phyloP scores from a whole-genome alignment of 1,140 invertebrate species.

The Pomacea maculata region DNA sequence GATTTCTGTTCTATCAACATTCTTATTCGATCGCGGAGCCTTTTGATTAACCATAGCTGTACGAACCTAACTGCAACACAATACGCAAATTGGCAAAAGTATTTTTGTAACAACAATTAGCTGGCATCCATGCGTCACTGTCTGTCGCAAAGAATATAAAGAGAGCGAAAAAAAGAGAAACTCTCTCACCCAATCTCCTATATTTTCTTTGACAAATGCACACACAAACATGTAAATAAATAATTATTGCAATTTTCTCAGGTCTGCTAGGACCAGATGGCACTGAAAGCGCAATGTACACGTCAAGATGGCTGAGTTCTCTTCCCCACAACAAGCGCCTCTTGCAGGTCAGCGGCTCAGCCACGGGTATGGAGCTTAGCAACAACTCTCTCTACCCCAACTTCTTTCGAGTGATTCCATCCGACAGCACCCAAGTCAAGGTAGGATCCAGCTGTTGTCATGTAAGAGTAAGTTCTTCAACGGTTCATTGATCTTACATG shows the following conservation, averaged over 20 bases:
- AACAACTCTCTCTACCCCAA: slow-evolving; percentile 6
- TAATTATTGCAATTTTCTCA: background rate
- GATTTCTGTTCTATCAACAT: background rate
- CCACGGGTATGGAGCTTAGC: slow-evolving; percentile 14
- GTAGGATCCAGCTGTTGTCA: background rate
- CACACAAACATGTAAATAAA: background rate
- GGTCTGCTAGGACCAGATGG: slow-evolving; percentile 6
- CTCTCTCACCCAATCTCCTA: background rate
- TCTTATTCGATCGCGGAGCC: too few relatives aligned
- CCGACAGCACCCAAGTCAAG: slow-evolving; percentile 17
- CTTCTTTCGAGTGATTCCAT: slow-evolving; percentile 18
- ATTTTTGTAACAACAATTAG: too few relatives aligned
- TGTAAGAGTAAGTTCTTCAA: too few relatives aligned
- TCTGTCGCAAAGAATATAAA: too few relatives aligned
- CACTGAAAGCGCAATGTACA: background rate
- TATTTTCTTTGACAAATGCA: background rate
- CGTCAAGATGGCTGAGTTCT: slow-evolving; percentile 7
- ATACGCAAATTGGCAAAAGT: too few relatives aligned
- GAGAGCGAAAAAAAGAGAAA: background rate
- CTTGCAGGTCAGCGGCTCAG: slow-evolving; percentile 21
- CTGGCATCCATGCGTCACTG: too few relatives aligned
- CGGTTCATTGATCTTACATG: too few relatives aligned
- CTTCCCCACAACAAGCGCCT: slow-evolving; percentile 5
- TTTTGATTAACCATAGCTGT: too few relatives aligned
- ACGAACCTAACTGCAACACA: too few relatives aligned